Percentiles rank a stretch among this genome's conserved stretches.
These are phyloP conservation scores for Dryomyza anilis DNA, from an alignment of 2,888 invertebrate genomes.

Conservation along the genomic window DNA sequence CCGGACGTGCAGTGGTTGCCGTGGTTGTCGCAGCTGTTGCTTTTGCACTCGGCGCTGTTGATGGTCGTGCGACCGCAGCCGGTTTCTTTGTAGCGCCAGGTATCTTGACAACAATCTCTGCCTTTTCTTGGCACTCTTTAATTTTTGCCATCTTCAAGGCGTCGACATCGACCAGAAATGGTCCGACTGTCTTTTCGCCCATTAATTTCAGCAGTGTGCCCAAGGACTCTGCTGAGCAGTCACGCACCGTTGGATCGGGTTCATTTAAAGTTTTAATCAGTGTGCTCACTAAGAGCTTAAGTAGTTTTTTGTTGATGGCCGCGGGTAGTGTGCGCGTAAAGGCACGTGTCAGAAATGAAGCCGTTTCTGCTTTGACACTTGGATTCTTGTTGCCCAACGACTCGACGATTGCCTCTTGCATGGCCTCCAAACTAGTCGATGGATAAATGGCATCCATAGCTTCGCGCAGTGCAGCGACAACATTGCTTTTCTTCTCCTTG, in stretches of 20 bases:
- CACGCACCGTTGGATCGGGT: constrained; percentile 86
- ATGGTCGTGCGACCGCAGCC: constrained; percentile 48
- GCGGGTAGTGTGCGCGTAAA: constrained; percentile 81
- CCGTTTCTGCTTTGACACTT: constrained; percentile 84
- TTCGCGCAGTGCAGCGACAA: constrained; percentile 84
- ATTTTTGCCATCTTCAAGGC: constrained; percentile 90
- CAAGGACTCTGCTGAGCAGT: constrained; percentile 89
- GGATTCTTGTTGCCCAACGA: constrained; percentile 92
- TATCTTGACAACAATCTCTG: constrained; percentile 79
- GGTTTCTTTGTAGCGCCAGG: constrained; percentile 69
- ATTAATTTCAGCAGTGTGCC: constrained; percentile 94
- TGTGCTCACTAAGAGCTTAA: constrained; percentile 80
- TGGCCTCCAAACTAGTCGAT: constrained; percentile 80
- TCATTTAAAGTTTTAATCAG: constrained; percentile 71
- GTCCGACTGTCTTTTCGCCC: constrained; percentile 86
- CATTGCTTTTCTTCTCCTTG: constrained; percentile 93
- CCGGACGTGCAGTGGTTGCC: constrained; percentile 44
- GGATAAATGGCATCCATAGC: constrained; percentile 87
- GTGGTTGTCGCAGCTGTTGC: constrained; percentile 38
- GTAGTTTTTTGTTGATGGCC: constrained; percentile 84
- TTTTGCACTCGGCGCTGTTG: constrained; percentile 48
- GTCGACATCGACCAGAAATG: constrained; percentile 88
- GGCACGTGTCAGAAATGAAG: constrained; percentile 81
- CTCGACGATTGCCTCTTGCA: constrained; percentile 83
- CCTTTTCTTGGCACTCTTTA: constrained; percentile 92